Conservation (phyloP, 2,113 vertebrate species). For the Sceloporus tristichus region DNA sequence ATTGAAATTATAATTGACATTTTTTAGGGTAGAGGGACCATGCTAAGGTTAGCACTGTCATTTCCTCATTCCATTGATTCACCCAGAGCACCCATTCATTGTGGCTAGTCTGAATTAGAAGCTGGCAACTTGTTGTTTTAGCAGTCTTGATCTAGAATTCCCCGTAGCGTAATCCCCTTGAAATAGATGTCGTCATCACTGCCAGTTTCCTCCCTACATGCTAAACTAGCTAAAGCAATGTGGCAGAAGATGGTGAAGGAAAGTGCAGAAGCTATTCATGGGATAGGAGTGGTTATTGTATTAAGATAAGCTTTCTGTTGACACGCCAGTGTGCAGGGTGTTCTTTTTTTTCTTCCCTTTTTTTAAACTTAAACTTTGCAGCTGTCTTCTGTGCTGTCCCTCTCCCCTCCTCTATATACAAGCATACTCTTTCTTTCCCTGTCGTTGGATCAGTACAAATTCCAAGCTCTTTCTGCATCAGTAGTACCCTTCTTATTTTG, state of each 20-base stretch:
- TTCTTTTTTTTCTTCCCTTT: slow-evolving; percentile 10
- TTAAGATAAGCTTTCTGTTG: slow-evolving; percentile 74
- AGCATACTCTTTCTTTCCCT: slow-evolving; percentile 59
- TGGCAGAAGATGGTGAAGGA: slow-evolving; percentile 82
- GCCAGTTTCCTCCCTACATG: slow-evolving; percentile 64
- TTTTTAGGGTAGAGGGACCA: neutral
- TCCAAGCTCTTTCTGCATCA: slow-evolving; percentile 74
- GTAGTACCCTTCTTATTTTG: slow-evolving; percentile 62
- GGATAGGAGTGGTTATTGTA: slow-evolving; percentile 79
- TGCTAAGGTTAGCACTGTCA: neutral
- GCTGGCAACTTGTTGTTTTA: slow-evolving; percentile 72
- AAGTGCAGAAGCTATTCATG: slow-evolving; percentile 78
- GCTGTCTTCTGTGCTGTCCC: slow-evolving; percentile 77
- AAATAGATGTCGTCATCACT: slow-evolving; percentile 87
- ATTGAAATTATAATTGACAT: neutral
- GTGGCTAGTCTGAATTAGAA: slow-evolving; percentile 50
- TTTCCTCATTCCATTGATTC: slow-evolving; percentile 1
- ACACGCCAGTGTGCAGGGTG: slow-evolving; percentile 65
- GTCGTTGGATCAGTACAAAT: slow-evolving; percentile 78
- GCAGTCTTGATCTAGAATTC: slow-evolving; percentile 77
- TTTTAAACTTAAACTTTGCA: slow-evolving; percentile 81
- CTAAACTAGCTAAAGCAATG: slow-evolving; percentile 76
- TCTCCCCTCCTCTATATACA: slow-evolving; percentile 26
- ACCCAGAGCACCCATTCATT: slow-evolving; percentile 29
- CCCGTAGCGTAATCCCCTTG: slow-evolving; percentile 82